Base-by-base conservation (phyloP, 2,797 vertebrate species). In the Enteromius unitaeniatus region DNA sequence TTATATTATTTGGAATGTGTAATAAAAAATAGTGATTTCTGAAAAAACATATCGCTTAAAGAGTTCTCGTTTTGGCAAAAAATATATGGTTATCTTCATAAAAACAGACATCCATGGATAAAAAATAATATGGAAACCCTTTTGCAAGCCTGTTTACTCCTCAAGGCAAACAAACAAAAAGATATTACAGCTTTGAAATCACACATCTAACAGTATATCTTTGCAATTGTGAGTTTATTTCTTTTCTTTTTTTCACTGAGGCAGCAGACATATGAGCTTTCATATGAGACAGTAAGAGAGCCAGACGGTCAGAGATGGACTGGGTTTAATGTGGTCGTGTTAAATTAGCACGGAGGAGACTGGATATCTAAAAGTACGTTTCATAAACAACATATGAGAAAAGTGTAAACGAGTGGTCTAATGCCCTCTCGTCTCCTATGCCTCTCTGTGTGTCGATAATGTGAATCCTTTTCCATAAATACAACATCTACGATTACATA, bases 361-460 rank as follows among this genome's bases (percentile, higher is more conserved):
- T 88, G 58, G 83, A 87, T 53, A 84, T 45, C 82, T 49, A 26
- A 31, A 69, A 91, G 89, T 92, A 90, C 85, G 88, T 90, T 89
- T 89, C 92, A 90, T 87, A 88, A 87, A 91, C 89, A 88, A 85
- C 73, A 82, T 77, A 83, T 86, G 88, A 91, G 90, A 90, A 85
- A 88, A 69, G 75, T 86, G 89, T 64, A 91, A 89, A 89, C 87
- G 89, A 85, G 78, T 28, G 55, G 67, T 68, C 84, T 80, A 78
- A 84, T 87, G 87, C 78, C 85, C 88, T 89, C 73, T 10, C 28
- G 86, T 91, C 87, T 87, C 79, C 79, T 89, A 86, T 87, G 82
- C 83, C 42, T 3, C 19, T 31, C 40, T 74, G 19, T 19, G 21
- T 31, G 37, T 58, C 14, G 26, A 73, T 72, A 28, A 76, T 68